Percentiles rank a stretch among this genome's conserved stretches.
phyloP scores from a whole-genome alignment of 2,113 vertebrate species.

The Strix aluco region DNA sequence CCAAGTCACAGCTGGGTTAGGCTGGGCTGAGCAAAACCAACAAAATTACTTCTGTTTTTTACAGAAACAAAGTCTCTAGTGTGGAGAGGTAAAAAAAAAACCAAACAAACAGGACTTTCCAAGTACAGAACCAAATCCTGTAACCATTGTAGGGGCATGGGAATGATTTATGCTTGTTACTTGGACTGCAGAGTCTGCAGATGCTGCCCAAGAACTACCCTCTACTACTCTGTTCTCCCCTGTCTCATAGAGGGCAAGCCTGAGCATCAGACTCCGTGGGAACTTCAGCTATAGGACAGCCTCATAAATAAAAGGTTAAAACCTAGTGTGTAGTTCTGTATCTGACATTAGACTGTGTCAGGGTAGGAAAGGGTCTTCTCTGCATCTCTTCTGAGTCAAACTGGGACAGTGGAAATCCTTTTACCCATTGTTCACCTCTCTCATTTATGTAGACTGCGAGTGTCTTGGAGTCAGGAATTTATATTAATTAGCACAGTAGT shows the following conservation, averaged over 20 bases:
- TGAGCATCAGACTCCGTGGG: not conserved
- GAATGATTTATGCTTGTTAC: not conserved
- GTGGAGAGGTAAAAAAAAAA: not conserved
- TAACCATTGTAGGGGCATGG: not conserved
- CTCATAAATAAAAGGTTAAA: not conserved
- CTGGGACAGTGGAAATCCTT: not conserved
- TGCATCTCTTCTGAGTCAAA: not conserved
- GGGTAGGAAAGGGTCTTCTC: not conserved
- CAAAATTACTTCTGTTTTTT: not conserved
- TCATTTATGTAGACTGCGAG: not conserved
- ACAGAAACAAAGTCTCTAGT: not conserved
- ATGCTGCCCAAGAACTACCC: not conserved
- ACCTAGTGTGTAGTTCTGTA: not conserved
- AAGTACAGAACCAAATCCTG: not conserved
- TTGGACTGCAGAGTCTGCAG: not conserved
- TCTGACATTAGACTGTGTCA: not conserved
- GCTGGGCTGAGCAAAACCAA: not conserved
- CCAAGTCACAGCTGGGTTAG: not conserved
- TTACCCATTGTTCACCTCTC: not conserved
- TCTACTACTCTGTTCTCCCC: not conserved
- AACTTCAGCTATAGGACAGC: not conserved
- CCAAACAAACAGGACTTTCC: not conserved
- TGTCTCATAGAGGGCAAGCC: not conserved
- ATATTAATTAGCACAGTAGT: not conserved
- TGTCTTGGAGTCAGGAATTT: not conserved